Evolutionary conservation across 2,888 invertebrate genomes (phyloP).

Genomic region (Tolmerus cingulatus): DNA sequence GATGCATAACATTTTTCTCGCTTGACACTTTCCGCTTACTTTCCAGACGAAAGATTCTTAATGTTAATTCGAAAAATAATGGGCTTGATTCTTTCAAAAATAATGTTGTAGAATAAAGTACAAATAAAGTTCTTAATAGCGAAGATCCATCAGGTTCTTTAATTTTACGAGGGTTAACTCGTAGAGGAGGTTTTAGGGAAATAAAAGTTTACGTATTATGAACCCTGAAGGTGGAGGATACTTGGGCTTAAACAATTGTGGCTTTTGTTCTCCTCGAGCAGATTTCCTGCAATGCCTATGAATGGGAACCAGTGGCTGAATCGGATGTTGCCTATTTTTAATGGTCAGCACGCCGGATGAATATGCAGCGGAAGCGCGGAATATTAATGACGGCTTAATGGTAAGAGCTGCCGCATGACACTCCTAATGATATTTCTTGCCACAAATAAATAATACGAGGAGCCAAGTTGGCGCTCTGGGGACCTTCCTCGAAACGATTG

Average conservation of each 20-base stretch:
- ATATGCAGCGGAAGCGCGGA: slow-evolving; percentile 39
- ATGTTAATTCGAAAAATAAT: too few relatives aligned
- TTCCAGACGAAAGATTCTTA: too few relatives aligned
- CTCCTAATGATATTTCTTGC: slow-evolving; percentile 37
- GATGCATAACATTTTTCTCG: too few relatives aligned
- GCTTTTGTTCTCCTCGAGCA: slow-evolving; percentile 20
- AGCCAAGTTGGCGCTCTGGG: neutral
- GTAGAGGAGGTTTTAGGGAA: neutral
- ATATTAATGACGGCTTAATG: slow-evolving; percentile 41
- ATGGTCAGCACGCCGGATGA: slow-evolving; percentile 38
- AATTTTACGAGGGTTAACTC: neutral
- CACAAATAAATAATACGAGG: slow-evolving; percentile 22
- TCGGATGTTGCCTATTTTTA: slow-evolving; percentile 40
- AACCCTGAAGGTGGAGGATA: neutral
- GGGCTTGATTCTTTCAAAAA: too few relatives aligned
- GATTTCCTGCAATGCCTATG: neutral
- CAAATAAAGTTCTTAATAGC: too few relatives aligned
- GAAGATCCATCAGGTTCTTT: too few relatives aligned
- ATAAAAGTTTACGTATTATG: neutral
- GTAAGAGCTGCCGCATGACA: slow-evolving; percentile 38
- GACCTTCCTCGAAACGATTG: neutral
- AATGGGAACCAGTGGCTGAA: neutral
- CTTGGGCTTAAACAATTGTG: neutral
- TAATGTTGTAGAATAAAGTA: too few relatives aligned
- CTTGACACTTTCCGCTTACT: too few relatives aligned